Evolutionary conservation across 2,797 vertebrate genomes (phyloP).

Genomic region (Peromyscus melanophrys): DNA sequence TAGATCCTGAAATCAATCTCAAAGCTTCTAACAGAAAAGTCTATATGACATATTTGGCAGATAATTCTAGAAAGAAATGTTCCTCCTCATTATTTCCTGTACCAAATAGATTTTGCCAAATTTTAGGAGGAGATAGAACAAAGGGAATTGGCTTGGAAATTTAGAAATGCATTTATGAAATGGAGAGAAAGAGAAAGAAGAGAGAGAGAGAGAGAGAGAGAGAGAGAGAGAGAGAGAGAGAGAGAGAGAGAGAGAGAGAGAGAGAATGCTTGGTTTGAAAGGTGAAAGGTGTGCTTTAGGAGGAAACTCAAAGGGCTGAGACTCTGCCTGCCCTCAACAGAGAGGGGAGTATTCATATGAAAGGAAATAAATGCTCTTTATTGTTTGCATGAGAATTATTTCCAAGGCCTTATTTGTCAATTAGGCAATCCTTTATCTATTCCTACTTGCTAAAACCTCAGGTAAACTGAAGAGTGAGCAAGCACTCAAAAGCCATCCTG

Average conservation of each 20-base stretch:
- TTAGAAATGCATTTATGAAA: conserved; percentile 14
- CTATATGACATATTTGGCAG: background rate
- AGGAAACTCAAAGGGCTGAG: background rate
- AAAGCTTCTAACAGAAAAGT: conserved; percentile 10
- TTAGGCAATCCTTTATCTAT: background rate
- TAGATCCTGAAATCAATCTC: conserved; percentile 31
- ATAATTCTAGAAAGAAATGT: background rate
- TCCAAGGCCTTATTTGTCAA: background rate
- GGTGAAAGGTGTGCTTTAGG: background rate
- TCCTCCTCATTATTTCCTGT: background rate
- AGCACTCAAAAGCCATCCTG: background rate
- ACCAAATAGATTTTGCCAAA: background rate
- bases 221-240: no score
- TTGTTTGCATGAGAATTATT: background rate
- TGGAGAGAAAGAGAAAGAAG: no score
- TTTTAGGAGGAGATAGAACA: background rate
- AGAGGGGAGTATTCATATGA: background rate
- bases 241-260: background rate
- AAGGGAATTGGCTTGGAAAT: background rate
- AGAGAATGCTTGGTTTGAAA: background rate
- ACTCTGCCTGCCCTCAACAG: background rate
- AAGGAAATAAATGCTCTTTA: background rate
- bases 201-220: background rate
- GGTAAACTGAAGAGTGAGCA: background rate
- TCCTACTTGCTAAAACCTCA: background rate